Percentiles rank a stretch among this genome's conserved stretches.
Conservation (phyloP, 2,797 vertebrate species). For the Gallinago solitaria region DNA sequence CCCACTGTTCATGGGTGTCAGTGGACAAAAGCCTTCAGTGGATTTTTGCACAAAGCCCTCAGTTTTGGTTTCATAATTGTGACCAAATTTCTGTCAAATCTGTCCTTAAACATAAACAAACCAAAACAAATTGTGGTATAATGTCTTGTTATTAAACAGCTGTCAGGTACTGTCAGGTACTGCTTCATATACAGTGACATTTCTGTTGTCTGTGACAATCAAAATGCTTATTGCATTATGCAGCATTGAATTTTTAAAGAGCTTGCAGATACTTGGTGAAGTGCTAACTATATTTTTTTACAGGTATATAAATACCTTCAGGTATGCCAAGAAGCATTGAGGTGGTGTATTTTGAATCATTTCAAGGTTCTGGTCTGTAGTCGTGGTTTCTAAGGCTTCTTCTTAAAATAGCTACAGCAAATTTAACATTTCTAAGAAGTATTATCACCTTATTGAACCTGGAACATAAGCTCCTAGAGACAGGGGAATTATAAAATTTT, state of each 20-base stretch:
- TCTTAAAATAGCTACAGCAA: conserved; percentile 22
- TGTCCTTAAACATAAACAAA: conserved; percentile 8
- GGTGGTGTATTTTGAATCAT: neutral
- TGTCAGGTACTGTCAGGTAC: conserved; percentile 10
- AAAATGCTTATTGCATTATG: conserved; percentile 7
- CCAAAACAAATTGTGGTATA: neutral
- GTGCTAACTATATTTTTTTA: neutral
- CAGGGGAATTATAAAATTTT: neutral
- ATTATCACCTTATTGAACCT: conserved; percentile 25
- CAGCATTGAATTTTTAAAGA: conserved; percentile 1
- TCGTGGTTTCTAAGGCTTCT: conserved; percentile 4
- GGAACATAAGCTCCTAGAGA: neutral
- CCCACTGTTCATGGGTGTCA: neutral
- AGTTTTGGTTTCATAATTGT: neutral
- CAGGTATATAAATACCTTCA: neutral
- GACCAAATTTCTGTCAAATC: neutral
- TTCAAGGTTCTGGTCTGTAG: neutral
- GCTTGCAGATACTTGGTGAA: neutral
- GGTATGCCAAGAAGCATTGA: neutral
- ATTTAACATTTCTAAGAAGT: neutral
- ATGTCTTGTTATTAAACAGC: neutral
- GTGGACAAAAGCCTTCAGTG: neutral
- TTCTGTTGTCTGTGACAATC: neutral
- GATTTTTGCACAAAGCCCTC: neutral
- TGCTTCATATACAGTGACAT: neutral